Evolutionary conservation across 2,113 vertebrate species (phyloP).

Genomic region (Myrmecophaga tridactyla): DNA sequence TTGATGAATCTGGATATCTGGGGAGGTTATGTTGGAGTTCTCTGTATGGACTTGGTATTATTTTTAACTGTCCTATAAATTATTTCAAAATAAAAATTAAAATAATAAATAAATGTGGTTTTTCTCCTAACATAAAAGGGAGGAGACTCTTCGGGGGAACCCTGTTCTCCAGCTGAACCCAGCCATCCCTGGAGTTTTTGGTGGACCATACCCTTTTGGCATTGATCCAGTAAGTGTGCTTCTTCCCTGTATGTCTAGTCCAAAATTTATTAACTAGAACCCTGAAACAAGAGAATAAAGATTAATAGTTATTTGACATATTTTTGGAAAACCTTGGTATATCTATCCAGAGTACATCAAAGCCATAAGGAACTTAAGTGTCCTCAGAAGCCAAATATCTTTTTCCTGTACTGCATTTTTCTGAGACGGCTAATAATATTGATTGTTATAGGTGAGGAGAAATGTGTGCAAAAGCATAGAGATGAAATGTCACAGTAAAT

Average conservation of each 20-base stretch:
- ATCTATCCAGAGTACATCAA: not conserved
- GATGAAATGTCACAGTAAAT: not conserved
- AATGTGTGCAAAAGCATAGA: not conserved
- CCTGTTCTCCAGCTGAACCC: constrained; percentile 92
- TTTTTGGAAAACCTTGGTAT: not conserved
- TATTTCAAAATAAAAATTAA: too few species aligned
- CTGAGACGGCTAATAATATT: not conserved
- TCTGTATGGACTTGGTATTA: too few species aligned
- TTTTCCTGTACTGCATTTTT: not conserved
- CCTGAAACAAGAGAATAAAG: not conserved
- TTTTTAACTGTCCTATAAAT: too few species aligned
- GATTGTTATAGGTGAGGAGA: not conserved
- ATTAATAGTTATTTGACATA: not conserved
- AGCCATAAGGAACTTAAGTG: not conserved
- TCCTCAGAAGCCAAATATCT: not conserved
- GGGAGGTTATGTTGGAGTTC: too few species aligned
- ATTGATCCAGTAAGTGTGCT: constrained; percentile 92
- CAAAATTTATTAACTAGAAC: not conserved
- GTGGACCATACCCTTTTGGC: constrained; percentile 95
- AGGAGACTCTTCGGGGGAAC: constrained; percentile 82
- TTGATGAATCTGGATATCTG: too few species aligned
- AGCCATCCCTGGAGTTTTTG: constrained; percentile 89
- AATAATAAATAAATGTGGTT: constrained; percentile 27
- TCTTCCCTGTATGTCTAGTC: not conserved
- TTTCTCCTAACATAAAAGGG: constrained; percentile 76